Evolutionary conservation across 2,888 invertebrate genomes (phyloP).

Genomic region (Tillus elongatus): DNA sequence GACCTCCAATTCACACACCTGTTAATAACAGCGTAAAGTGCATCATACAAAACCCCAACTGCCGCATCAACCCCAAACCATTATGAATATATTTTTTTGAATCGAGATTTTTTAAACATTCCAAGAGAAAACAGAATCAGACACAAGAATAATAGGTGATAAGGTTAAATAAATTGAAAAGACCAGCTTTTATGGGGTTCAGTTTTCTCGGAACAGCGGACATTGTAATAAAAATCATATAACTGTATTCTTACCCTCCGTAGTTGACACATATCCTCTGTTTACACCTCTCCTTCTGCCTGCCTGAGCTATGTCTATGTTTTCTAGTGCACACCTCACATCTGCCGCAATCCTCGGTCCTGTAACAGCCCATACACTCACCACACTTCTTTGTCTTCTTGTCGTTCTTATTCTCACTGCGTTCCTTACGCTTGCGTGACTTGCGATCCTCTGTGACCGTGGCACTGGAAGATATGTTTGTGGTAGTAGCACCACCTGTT

Average conservation of each 20-base stretch:
- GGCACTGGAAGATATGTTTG: constrained; percentile 13
- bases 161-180: too few species aligned
- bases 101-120: too few species aligned
- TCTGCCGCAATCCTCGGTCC: constrained; percentile 59
- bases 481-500: constrained; percentile 12
- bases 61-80: too few species aligned
- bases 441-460: constrained; percentile 30
- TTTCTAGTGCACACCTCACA: constrained; percentile 54
- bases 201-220: too few species aligned
- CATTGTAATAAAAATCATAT: too few species aligned
- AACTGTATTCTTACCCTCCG: constrained; percentile 28
- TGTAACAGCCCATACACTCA: constrained; percentile 63
- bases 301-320: constrained; percentile 29
- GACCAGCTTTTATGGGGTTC: too few species aligned
- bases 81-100: too few species aligned
- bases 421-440: constrained; percentile 32
- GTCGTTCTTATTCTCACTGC: constrained; percentile 36
- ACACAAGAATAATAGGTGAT: too few species aligned
- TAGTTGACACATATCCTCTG: constrained; percentile 44
- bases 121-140: too few species aligned
- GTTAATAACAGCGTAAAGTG: too few species aligned
- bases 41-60: too few species aligned
- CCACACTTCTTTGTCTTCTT: constrained; percentile 56
- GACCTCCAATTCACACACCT: too few species aligned
- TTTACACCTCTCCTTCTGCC: constrained; percentile 44